These are phyloP conservation scores for Picus viridis DNA, from an alignment of 2,797 vertebrate species.

Conservation along the genomic window DNA sequence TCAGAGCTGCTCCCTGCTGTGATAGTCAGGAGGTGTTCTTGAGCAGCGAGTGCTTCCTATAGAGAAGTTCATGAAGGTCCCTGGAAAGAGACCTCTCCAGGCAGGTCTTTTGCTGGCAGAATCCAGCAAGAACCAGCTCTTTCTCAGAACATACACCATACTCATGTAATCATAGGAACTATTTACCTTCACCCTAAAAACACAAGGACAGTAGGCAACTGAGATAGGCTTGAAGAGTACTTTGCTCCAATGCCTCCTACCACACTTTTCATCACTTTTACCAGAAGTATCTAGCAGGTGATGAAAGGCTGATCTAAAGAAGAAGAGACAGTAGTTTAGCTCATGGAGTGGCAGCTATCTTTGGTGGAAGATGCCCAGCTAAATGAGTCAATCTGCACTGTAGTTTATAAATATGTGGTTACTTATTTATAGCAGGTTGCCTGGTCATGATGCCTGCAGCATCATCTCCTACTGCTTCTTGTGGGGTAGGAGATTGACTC, in stretches of 20 bases:
- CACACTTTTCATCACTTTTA: accelerated
- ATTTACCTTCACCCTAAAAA: not conserved
- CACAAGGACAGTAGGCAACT: accelerated
- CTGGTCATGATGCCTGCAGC: not conserved
- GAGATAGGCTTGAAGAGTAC: not conserved
- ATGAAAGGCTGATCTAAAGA: not conserved
- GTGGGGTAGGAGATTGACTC: not conserved
- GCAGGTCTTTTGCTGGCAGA: not conserved
- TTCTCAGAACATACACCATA: not conserved
- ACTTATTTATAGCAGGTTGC: not conserved
- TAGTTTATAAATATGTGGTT: not conserved
- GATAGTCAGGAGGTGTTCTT: not conserved
- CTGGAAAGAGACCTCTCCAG: not conserved
- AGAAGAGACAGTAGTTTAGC: not conserved
- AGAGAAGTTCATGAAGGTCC: not conserved
- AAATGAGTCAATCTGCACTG: not conserved
- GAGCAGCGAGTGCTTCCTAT: not conserved
- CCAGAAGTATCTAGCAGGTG: not conserved
- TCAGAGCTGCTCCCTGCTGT: not conserved
- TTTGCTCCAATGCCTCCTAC: not conserved
- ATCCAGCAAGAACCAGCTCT: not conserved
- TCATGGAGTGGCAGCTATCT: not conserved
- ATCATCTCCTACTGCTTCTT: constrained; percentile 21
- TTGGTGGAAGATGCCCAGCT: not conserved
- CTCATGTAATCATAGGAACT: not conserved